Base-by-base conservation (phyloP, 2,797 vertebrate genomes). In the Platyrinchus mystaceus region DNA sequence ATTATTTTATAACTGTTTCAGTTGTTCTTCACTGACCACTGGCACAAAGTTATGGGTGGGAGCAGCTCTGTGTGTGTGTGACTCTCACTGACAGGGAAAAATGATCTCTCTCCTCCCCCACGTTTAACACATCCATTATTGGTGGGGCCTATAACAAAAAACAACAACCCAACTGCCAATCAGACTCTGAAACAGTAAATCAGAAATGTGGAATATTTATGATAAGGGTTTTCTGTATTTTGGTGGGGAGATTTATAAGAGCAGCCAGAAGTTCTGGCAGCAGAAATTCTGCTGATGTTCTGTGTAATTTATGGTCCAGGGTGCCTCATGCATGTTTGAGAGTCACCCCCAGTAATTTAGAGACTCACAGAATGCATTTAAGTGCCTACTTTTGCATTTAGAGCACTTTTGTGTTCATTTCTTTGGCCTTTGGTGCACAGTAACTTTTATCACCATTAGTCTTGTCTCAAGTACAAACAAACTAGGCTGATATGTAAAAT, bases 161-260 rank as follows among this genome's bases (percentile, higher is more conserved):
- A 3, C n/a, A 91, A 74, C 63, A 84, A 52, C 39, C 9, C 24
- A 77, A 17, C 24, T 89, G 82, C 49, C 76, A 91, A 83, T 94
- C 84, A 93, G 49, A n/a, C 34, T 39, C 39, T 76, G 28, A 46
- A 90, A 80, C 23, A 75, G 64, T 85, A 95, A 93, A 95, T 94
- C 39, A 66, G n/a, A 83, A 75, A 80, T 4, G 43, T 55, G 9
- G n/a, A 87, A 79, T 69, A 90, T 78, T 91, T 90, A 94, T 59
- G 56, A n/a, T 71, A 68, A 58, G 17, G 21, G 34, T 53, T 91
- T 87, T 90, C 66, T 82, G 37, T 94, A 84, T 90, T 92, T 95
- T 87, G 28, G 19, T 69, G 58, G 21, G 39, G 19, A 94, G 91
- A 90, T 91, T 96, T 95, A 81, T 84, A 87, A 49, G 8, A 59